phyloP scores from a whole-genome alignment of 2,113 vertebrate genomes.

The Muntiacus muntjak region DNA sequence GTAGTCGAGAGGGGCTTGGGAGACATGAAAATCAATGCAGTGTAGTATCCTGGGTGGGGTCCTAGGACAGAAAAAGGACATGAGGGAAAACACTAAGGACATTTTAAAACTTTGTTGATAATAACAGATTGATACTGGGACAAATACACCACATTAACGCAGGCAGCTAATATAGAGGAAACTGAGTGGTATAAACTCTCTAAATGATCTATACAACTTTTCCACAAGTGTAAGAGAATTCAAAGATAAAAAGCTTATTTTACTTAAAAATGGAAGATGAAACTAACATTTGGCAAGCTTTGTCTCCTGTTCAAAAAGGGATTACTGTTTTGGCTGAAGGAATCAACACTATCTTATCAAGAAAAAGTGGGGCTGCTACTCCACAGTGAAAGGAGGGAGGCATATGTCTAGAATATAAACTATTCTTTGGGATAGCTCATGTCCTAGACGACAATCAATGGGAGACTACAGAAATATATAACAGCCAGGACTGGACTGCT shows the following conservation, averaged over 20 bases:
- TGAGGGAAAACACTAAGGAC: background rate
- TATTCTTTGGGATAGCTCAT: background rate
- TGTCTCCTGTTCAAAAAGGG: background rate
- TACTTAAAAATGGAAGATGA: background rate
- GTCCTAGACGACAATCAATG: background rate
- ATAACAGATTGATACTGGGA: background rate
- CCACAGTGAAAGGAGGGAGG: background rate
- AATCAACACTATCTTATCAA: background rate
- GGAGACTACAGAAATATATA: background rate
- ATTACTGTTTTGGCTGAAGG: background rate
- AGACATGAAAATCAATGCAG: background rate
- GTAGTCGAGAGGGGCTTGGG: background rate
- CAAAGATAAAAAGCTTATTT: background rate
- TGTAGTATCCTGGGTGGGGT: no score
- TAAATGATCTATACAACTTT: background rate
- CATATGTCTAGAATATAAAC: background rate
- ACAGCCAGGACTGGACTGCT: background rate
- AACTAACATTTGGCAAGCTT: background rate
- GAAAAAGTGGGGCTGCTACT: background rate
- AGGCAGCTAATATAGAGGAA: background rate
- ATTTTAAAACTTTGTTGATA: background rate
- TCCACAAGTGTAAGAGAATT: background rate
- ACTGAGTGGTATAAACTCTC: background rate
- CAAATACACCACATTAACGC: background rate
- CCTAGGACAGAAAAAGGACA: background rate